phyloP scores from a whole-genome alignment of 2,797 vertebrate species.

The Monodelphis domestica region DNA sequence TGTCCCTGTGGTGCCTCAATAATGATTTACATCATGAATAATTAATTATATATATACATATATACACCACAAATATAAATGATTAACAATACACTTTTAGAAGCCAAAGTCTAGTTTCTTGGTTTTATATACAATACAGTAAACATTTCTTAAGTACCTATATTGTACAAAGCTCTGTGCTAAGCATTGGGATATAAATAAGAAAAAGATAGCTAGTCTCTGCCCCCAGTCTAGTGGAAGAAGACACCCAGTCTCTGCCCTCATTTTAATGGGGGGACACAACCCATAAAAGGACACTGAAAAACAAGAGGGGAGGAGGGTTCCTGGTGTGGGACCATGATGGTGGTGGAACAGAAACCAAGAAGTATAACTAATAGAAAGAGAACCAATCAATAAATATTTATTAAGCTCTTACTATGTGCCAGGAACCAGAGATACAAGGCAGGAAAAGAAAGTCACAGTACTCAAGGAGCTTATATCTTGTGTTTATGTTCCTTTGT shows the following conservation, averaged over 20 bases:
- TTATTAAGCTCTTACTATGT: background rate
- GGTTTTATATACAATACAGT: background rate
- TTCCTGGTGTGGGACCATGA: background rate
- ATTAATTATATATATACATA: no score
- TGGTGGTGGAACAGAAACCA: background rate
- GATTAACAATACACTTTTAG: background rate
- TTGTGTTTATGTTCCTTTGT: background rate
- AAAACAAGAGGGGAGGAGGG: background rate
- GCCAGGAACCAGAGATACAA: background rate
- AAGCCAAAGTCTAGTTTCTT: background rate
- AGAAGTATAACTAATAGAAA: background rate
- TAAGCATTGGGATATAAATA: background rate
- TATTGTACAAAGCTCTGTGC: background rate
- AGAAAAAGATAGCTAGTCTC: background rate
- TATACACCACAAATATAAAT: background rate
- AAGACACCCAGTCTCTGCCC: background rate
- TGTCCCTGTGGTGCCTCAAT: background rate
- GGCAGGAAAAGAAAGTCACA: background rate
- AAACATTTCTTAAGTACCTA: background rate
- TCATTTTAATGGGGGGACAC: background rate
- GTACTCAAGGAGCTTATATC: background rate
- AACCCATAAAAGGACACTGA: background rate
- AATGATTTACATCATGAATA: no score
- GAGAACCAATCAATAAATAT: background rate
- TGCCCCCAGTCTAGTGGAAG: background rate